Evolutionary conservation across 2,888 invertebrate genomes (phyloP), one percentile per base, ranked within the genome.

Genomic region (Clunio marinus): DNA sequence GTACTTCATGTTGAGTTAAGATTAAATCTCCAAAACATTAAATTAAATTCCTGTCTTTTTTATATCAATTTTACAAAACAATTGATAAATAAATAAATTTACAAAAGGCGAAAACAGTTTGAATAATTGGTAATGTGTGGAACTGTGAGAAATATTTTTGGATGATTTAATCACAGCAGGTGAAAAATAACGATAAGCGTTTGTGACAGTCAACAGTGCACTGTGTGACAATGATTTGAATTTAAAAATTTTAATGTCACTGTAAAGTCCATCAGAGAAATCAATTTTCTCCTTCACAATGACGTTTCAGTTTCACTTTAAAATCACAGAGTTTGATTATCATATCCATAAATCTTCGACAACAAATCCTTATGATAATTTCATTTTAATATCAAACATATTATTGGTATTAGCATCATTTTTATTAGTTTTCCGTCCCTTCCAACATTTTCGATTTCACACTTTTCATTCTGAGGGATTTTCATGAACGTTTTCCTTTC

Each of bases 351-450:
- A 57, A 57, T 57, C 24, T 22, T 17, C 2, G 8, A 24, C 17
- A 20, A 37, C 55, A 68, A 58, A 58, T 58, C 58, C 27, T 37
- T 68, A 68, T 58, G 58, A 58, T 68, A 68, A 68, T 68, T 58
- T 58, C 41, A 68, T 68, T 46, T 68, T 68, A 68, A 68, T 68
- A 68, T 41, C 57, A 68, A 68, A 58, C 68, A 68, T 68, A 68
- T 68, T 68, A 68, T 68, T 68, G 68, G 68, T 45, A 68, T 68
- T 68, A 68, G 68, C 68, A 58, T 58, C 58, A 58, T 35, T 68
- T 66, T 68, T 68, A 68, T 68, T 68, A 68, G 68, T 55, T 68
- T 68, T 58, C 57, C 15, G 27, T 37, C 58, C 25, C 45, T 35
- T 35, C 25, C 35, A 37, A 37, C 41, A 45, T 25, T 20, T 20